These are phyloP conservation scores for Manacus vitellinus DNA, from an alignment of 2,113 vertebrate genomes.

Conservation along the genomic window DNA sequence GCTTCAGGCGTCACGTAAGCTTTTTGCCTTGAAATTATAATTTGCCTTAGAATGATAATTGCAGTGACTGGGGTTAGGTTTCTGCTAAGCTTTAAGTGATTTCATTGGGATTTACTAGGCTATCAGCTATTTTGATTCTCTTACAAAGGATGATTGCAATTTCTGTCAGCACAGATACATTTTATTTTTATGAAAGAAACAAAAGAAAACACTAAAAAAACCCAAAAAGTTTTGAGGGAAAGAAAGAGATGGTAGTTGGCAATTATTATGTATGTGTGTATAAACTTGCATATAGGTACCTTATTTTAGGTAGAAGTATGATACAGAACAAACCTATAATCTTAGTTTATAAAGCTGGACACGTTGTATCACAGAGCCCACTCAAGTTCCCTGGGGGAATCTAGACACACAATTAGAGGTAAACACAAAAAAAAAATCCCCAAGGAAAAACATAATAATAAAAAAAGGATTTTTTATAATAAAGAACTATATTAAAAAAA, in stretches of 20 bases:
- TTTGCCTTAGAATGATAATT: neutral
- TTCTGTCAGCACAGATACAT: neutral
- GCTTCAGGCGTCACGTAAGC: neutral
- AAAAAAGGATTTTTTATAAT: slow-evolving; percentile 41
- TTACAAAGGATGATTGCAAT: neutral
- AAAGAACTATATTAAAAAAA: slow-evolving; percentile 48
- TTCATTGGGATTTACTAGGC: neutral
- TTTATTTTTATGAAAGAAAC: neutral
- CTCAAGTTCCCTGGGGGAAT: neutral
- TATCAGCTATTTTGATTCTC: neutral
- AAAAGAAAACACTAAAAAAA: neutral
- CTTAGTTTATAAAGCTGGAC: neutral
- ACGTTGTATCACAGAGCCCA: neutral
- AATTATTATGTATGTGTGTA: neutral
- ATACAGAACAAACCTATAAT: neutral
- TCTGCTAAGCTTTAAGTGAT: neutral
- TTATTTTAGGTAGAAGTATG: neutral
- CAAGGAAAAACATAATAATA: slow-evolving; percentile 33
- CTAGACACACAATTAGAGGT: slow-evolving; percentile 36
- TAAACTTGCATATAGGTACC: neutral
- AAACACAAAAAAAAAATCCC: slow-evolving; percentile 39
- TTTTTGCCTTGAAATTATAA: neutral
- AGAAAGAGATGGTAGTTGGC: neutral
- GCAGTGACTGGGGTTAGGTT: neutral
- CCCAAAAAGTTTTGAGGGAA: neutral